A percentile compares a stretch with the other conserved stretches of the same genome.
These are phyloP conservation scores for Agrotis segetum DNA, from an alignment of 2,888 invertebrate genomes.

Conservation along the genomic window DNA sequence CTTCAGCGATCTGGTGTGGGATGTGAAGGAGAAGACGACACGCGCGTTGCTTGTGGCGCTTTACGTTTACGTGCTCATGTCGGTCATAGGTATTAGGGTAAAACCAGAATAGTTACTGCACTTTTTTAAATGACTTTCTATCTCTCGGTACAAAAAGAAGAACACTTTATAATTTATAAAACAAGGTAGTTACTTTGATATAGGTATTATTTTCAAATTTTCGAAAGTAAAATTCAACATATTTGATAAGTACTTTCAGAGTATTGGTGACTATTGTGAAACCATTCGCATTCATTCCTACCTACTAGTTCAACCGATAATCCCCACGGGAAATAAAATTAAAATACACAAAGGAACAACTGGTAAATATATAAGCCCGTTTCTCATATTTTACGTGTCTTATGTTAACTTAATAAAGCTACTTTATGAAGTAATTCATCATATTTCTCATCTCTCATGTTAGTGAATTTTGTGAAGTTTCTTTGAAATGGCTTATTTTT, in stretches of 20 bases:
- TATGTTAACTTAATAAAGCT: constrained; percentile 9
- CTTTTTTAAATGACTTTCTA: no score
- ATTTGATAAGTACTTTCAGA: no score
- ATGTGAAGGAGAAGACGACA: constrained; percentile 71
- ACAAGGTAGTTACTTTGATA: no score
- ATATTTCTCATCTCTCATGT: constrained; percentile 21
- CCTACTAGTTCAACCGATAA: background rate
- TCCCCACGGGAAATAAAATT: background rate
- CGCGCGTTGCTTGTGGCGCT: constrained; percentile 75
- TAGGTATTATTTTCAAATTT: no score
- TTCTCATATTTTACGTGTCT: constrained; percentile 17
- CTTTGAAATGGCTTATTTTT: constrained; percentile 15
- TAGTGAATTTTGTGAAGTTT: constrained; percentile 25
- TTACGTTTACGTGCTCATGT: no score
- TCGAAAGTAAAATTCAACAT: no score
- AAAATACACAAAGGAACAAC: background rate
- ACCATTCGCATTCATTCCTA: no score
- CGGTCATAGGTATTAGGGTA: no score
- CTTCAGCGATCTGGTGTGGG: constrained; percentile 74
- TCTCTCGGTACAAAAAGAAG: no score
- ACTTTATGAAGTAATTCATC: constrained; percentile 12
- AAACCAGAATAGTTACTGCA: no score
- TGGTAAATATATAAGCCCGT: constrained; percentile 4
- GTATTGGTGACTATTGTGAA: no score
- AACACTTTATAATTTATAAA: no score